Conservation (phyloP, 2,888 invertebrate genomes). For the Agonopterix alstromeriana region DNA sequence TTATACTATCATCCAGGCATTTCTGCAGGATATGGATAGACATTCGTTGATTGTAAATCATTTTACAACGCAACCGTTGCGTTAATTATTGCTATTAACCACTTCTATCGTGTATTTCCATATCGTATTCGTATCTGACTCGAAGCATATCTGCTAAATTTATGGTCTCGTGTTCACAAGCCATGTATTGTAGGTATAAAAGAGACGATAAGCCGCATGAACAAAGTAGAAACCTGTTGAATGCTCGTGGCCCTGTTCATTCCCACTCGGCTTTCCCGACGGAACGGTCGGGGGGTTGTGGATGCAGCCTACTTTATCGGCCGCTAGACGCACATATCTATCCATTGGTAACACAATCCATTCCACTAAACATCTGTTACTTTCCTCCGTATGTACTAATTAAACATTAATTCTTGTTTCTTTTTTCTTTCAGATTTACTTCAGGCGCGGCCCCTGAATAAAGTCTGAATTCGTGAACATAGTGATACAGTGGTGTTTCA, state of each 20-base stretch:
- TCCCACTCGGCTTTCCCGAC: conserved; percentile 34
- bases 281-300: conserved; percentile 31
- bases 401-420: neutral
- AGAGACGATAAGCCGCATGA: conserved; percentile 26
- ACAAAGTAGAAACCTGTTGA: conserved; percentile 54
- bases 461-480: conserved; percentile 4
- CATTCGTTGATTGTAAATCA: too few relatives aligned
- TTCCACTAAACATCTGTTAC: too few relatives aligned
- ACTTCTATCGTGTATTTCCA: too few relatives aligned
- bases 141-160: conserved; percentile 1
- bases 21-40: too few relatives aligned
- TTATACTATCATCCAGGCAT: too few relatives aligned
- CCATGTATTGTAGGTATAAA: conserved; percentile 17
- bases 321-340: neutral
- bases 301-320: conserved; percentile 9
- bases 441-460: neutral
- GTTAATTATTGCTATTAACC: too few relatives aligned
- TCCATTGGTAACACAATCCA: neutral
- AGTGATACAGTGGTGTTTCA: conserved; percentile 2
- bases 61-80: too few relatives aligned
- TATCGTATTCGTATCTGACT: too few relatives aligned
- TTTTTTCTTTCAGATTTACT: conserved; percentile 17
- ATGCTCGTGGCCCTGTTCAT: conserved; percentile 34
- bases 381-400: too few relatives aligned
- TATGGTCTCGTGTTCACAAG: conserved; percentile 9